These are phyloP conservation scores for Plectropomus leopardus DNA, from an alignment of 2,113 vertebrate genomes.

Conservation along the genomic window DNA sequence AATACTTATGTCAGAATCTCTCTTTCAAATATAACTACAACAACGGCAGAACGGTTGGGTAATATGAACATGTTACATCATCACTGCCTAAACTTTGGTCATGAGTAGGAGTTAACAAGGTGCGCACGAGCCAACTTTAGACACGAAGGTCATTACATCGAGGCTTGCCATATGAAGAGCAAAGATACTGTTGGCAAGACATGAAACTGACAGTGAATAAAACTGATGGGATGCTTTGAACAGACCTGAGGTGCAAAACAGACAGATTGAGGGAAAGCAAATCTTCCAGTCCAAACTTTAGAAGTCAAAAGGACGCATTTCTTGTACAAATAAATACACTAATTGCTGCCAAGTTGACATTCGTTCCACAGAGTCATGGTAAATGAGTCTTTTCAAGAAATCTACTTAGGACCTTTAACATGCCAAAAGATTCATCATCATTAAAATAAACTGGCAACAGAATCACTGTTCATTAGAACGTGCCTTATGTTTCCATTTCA, in stretches of 20 bases:
- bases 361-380: neutral
- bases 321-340: neutral
- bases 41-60: constrained; percentile 14
- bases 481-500: neutral
- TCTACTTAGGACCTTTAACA: neutral
- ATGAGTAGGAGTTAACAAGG: constrained; percentile 53
- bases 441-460: neutral
- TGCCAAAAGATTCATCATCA: constrained; percentile 2
- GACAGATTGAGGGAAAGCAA: neutral
- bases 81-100: constrained; percentile 33
- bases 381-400: neutral
- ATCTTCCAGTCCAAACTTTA: neutral
- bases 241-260: neutral
- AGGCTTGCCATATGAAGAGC: constrained; percentile 10
- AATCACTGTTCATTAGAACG: neutral
- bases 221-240: neutral
- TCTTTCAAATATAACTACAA: constrained; percentile 40
- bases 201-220: constrained; percentile 10
- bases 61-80: constrained; percentile 56
- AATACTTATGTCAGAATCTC: constrained; percentile 13
- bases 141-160: constrained; percentile 13
- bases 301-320: constrained; percentile 6
- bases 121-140: constrained; percentile 35
- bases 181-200: constrained; percentile 30
- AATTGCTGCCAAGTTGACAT: neutral